These are phyloP conservation scores for Nasonovia ribisnigri DNA, from an alignment of 2,888 invertebrate species.

Conservation along the genomic window DNA sequence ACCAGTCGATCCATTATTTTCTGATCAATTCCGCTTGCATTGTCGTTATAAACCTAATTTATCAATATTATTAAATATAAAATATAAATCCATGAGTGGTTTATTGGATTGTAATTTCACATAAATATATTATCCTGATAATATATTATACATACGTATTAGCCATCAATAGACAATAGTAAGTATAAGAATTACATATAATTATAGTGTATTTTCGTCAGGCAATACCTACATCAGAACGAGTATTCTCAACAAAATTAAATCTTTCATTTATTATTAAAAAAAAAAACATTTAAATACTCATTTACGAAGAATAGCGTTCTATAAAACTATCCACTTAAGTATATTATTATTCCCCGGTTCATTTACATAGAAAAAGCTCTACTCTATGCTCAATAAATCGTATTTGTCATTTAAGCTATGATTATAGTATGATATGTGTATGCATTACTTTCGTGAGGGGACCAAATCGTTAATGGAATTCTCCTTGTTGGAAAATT, in stretches of 20 bases:
- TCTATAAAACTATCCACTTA: neutral
- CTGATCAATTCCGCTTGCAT: neutral
- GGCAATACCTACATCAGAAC: neutral
- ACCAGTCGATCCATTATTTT: neutral
- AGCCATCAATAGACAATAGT: no score
- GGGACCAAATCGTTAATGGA: neutral
- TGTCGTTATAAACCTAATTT: neutral
- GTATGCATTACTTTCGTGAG: neutral
- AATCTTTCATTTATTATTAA: neutral
- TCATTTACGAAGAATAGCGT: neutral
- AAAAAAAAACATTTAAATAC: neutral
- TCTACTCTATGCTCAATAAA: neutral
- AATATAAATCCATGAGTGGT: neutral
- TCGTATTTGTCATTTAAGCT: conserved; percentile 4
- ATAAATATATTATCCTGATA: neutral
- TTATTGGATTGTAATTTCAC: neutral
- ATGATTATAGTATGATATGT: conserved; percentile 22
- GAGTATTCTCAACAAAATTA: neutral
- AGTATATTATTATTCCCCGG: neutral
- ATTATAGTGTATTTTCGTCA: neutral
- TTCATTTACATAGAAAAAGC: neutral
- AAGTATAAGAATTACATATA: neutral
- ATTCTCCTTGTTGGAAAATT: conserved; percentile 28
- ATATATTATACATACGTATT: neutral
- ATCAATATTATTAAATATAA: neutral